These are phyloP conservation scores for Raillietiella orientalis DNA, from an alignment of 2,888 invertebrate genomes.

Conservation along the genomic window DNA sequence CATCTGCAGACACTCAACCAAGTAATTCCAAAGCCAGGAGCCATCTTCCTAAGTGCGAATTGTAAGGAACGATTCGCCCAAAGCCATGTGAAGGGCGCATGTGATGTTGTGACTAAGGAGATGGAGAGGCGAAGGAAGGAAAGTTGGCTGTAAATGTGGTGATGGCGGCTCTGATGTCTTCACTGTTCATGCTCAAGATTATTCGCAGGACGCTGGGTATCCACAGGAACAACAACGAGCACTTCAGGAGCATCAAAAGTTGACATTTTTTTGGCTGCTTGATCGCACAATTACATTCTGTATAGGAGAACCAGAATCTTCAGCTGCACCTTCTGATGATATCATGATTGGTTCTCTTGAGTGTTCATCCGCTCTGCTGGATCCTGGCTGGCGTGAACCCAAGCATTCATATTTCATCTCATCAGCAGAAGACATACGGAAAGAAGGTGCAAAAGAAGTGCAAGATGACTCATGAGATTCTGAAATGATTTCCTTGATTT, in stretches of 20 bases:
- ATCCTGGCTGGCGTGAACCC: too few species aligned
- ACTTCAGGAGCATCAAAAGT: slow-evolving; percentile 13
- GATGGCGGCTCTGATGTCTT: slow-evolving; percentile 42
- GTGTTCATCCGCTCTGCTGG: slow-evolving; percentile 7
- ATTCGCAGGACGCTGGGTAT: too few species aligned
- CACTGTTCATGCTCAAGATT: slow-evolving; percentile 31
- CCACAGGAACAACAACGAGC: slow-evolving; percentile 16
- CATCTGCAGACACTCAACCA: slow-evolving; percentile 87
- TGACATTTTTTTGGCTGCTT: slow-evolving; percentile 3
- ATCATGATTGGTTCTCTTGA: slow-evolving; percentile 42
- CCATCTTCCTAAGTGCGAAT: slow-evolving; percentile 75
- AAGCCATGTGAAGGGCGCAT: slow-evolving; percentile 13
- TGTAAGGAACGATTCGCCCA: slow-evolving; percentile 55
- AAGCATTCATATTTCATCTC: too few species aligned
- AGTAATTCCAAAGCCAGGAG: slow-evolving; percentile 68
- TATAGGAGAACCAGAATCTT: slow-evolving; percentile 10
- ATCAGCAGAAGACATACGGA: too few species aligned
- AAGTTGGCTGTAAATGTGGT: too few species aligned
- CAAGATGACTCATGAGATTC: too few species aligned
- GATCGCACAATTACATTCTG: slow-evolving; percentile 77
- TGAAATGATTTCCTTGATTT: too few species aligned
- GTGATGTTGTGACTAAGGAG: neutral
- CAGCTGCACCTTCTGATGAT: slow-evolving; percentile 20
- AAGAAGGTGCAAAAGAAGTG: too few species aligned
- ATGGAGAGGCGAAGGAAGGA: slow-evolving; percentile 3